Evolutionary conservation across 2,888 invertebrate species (phyloP).

Genomic region (Pristionchus japonicus): DNA sequence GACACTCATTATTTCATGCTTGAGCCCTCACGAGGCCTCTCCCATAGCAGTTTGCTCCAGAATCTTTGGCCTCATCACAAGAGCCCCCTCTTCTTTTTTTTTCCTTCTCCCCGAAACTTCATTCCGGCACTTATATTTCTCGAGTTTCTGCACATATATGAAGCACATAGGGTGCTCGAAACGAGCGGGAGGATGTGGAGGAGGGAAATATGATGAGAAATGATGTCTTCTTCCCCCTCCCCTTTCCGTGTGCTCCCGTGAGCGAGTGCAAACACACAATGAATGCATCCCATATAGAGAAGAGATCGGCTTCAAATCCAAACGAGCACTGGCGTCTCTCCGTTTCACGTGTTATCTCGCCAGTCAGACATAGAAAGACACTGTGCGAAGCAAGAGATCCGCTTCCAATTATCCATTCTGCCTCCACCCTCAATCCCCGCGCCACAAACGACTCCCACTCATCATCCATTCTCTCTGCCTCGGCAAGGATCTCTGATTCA

Average conservation of each 20-base stretch:
- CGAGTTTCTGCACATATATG: constrained; percentile 21
- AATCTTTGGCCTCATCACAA: constrained; percentile 25
- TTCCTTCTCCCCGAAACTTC: not conserved
- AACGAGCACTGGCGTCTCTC: not conserved
- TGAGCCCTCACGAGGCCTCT: too few relatives aligned
- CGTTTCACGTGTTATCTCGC: not conserved
- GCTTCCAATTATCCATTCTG: not conserved
- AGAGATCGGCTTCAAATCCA: not conserved
- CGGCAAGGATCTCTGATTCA: constrained; percentile 16
- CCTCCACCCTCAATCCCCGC: not conserved
- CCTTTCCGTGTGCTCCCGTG: constrained; percentile 24
- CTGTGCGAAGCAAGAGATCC: not conserved
- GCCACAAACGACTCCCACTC: not conserved
- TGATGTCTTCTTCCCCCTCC: too few relatives aligned
- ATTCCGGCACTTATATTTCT: constrained; percentile 10
- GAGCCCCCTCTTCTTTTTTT: not conserved
- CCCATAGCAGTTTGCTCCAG: not conserved
- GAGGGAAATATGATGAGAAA: constrained; percentile 25
- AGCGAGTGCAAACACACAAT: constrained; percentile 18
- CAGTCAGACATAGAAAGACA: not conserved
- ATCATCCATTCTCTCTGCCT: not conserved
- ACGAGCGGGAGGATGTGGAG: not conserved
- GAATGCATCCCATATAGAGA: not conserved
- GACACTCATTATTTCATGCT: not conserved
- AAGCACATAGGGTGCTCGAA: not conserved